Evolutionary conservation across 64 coral and sea anemone species (phyloP).

Genomic region (Dendronephthya gigantea): DNA sequence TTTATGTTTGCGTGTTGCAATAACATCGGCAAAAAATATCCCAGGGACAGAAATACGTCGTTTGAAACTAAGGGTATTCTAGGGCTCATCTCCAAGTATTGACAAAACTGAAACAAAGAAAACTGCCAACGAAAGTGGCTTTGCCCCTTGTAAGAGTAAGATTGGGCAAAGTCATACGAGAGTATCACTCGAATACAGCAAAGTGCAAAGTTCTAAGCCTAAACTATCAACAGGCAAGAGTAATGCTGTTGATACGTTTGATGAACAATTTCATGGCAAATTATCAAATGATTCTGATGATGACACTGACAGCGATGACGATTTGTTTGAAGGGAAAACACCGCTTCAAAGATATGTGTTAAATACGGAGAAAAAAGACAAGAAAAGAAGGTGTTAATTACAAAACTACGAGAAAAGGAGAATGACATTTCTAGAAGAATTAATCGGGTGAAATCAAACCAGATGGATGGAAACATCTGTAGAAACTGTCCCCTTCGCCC

Average conservation of each 20-base stretch:
- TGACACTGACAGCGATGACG: neutral
- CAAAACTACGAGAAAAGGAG: slow-evolving; percentile 27
- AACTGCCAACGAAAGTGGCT: neutral
- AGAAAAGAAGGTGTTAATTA: slow-evolving; percentile 7
- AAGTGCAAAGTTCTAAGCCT: neutral
- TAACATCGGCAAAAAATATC: slow-evolving; percentile 1
- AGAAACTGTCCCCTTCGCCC: slow-evolving; percentile 30
- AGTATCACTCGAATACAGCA: slow-evolving; percentile 9
- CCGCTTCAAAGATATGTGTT: slow-evolving; percentile 29
- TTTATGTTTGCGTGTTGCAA: slow-evolving; percentile 5
- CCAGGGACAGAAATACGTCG: slow-evolving; percentile 11
- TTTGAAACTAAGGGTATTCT: neutral
- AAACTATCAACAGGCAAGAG: neutral
- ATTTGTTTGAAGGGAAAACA: slow-evolving; percentile 25
- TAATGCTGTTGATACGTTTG: neutral
- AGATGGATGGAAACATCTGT: slow-evolving; percentile 31
- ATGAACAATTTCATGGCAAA: slow-evolving; percentile 13
- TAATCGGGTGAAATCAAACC: slow-evolving; percentile 21
- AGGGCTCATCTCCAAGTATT: slow-evolving; percentile 11
- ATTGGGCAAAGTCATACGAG: slow-evolving; percentile 4
- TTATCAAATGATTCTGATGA: slow-evolving; percentile 12
- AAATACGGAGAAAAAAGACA: slow-evolving; percentile 34
- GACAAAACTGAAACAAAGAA: neutral
- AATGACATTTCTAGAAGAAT: slow-evolving; percentile 10
- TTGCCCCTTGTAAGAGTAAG: neutral